Evolutionary conservation across 2,797 vertebrate species (phyloP), one percentile per base, ranked within the genome.

Genomic region (Sebastes taczanowskii): DNA sequence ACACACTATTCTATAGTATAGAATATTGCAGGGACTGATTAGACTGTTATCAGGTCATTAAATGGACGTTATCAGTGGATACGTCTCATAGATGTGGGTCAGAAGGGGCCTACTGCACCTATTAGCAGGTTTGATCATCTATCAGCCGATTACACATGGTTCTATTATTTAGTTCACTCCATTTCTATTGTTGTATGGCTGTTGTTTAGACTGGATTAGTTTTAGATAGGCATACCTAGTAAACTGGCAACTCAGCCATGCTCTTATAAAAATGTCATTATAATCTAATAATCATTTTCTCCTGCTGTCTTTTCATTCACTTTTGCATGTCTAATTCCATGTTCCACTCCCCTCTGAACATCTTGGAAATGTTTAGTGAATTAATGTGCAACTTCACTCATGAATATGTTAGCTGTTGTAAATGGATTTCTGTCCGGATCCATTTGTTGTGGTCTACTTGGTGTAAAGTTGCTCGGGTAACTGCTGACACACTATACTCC

Each of bases 401-500:
- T 65, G 3, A 35, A 61, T 64, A 2, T 68, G 11, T 46, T n/a
- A 22, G 25, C n/a, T 75, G 32, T 76, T 72, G 29, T 81, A 74
- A 34, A 74, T 80, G 34, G 14, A 73, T 56, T 62, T 59, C 55
- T 69, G 69, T 77, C 73, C 69, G 62, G 35, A 46, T 78, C 71
- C 22, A 53, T 81, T 77, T 87, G 81, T 70, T 83, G 65, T 64
- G 65, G 78, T 77, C 62, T 34, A 35, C 78, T 76, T 61, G 63
- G 35, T 49, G 38, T 74, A 69, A 88, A 90, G 84, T 86, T 95
- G 86, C 96, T 96, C 94, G 87, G 93, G 93, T 96, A 95, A 96
- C 95, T 87, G 77, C 88, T 95, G 95, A 96, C 92, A 96, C 80
- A 77, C 81, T 93, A 96, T 93, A 96, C 92, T 91, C 94, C 93